A percentile compares a stretch with the other conserved stretches of the same genome.
phyloP scores from a whole-genome alignment of 1,140 invertebrate genomes.

The Nymphalis io region DNA sequence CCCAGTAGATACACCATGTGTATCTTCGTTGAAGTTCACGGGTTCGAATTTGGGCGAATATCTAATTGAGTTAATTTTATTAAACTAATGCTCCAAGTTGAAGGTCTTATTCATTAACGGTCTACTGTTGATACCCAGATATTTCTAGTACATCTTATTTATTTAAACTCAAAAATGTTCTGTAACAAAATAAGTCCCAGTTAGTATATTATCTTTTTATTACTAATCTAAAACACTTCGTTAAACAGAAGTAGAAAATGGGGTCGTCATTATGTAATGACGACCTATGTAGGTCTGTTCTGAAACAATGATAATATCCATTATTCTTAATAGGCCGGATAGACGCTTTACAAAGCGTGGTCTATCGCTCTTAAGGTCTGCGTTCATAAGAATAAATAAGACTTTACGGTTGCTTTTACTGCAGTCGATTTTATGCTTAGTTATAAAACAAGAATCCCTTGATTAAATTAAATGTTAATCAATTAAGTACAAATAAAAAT shows the following conservation, averaged over 20 bases:
- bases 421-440: background rate
- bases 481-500: too few relatives aligned
- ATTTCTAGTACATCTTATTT: too few relatives aligned
- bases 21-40: too few relatives aligned
- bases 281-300: slow-evolving; percentile 40
- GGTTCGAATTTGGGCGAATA: too few relatives aligned
- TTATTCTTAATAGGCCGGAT: slow-evolving; percentile 41
- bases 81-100: too few relatives aligned
- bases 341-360: slow-evolving; percentile 34
- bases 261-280: slow-evolving; percentile 37
- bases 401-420: slow-evolving; percentile 8
- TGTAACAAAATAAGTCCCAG: too few relatives aligned
- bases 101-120: too few relatives aligned
- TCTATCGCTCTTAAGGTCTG: slow-evolving; percentile 30
- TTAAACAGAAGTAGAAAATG: slow-evolving; percentile 40
- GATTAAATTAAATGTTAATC: background rate
- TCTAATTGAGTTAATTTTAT: too few relatives aligned
- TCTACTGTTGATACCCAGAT: too few relatives aligned
- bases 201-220: background rate
- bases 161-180: too few relatives aligned
- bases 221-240: slow-evolving; percentile 27
- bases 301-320: slow-evolving; percentile 43
- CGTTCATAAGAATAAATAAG: slow-evolving; percentile 22
- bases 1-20: too few relatives aligned
- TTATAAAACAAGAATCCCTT: background rate